These are phyloP conservation scores for Andrena chrysosceles DNA, from an alignment of 2,888 invertebrate species.

Conservation along the genomic window DNA sequence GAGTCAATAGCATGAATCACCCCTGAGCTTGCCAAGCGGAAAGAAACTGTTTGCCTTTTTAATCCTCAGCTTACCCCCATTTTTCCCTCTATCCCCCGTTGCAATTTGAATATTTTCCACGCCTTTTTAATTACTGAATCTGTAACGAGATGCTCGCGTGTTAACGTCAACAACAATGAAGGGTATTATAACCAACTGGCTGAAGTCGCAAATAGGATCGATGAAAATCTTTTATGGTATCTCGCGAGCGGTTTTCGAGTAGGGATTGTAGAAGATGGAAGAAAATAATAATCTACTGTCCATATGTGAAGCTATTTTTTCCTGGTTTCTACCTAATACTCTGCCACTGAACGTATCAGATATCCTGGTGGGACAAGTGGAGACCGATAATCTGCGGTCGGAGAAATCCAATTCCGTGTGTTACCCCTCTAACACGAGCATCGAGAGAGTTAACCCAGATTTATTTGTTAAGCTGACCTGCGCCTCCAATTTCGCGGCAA, in stretches of 20 bases:
- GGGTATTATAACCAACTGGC: not conserved
- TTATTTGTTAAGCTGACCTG: not conserved
- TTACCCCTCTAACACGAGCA: slow-evolving; percentile 22
- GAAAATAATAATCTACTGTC: not conserved
- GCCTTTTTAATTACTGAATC: not conserved
- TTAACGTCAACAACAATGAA: not conserved
- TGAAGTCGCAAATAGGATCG: slow-evolving; percentile 14
- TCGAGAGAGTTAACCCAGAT: slow-evolving; percentile 26
- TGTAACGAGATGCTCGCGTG: not conserved
- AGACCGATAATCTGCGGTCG: slow-evolving; percentile 38
- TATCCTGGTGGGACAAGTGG: slow-evolving; percentile 21
- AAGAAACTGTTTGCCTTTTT: slow-evolving; percentile 43
- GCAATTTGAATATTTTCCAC: not conserved
- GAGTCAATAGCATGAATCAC: slow-evolving; percentile 43
- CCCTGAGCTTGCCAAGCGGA: slow-evolving; percentile 21
- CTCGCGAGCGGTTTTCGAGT: not conserved
- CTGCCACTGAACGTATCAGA: slow-evolving; percentile 9
- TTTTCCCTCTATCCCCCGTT: not conserved
- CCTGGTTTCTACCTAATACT: slow-evolving; percentile 9
- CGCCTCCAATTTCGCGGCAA: not conserved
- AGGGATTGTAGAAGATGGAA: not conserved
- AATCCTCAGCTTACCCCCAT: slow-evolving; percentile 9
- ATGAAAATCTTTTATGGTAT: slow-evolving; percentile 42
- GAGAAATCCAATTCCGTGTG: slow-evolving; percentile 47
- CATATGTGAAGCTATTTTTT: not conserved